Evolutionary conservation across 2,113 vertebrate genomes (phyloP), one percentile per base, ranked within the genome.

Genomic region (Vombatus ursinus): DNA sequence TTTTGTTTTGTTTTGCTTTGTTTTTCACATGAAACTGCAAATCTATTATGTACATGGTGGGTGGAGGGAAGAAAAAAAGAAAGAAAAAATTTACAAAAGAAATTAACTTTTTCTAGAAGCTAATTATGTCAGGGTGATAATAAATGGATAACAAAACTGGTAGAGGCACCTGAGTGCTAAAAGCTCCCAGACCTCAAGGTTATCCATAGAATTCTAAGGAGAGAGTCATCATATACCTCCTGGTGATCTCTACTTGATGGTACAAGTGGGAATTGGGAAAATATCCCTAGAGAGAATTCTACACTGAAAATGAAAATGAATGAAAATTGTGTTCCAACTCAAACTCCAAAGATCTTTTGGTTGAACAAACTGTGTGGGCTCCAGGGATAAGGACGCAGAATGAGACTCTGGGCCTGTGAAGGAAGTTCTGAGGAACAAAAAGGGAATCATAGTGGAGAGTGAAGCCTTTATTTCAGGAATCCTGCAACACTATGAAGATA

Each of bases 401-500:
- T 95, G 6, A 92, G 50, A 16, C 47, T 50, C 9, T 26, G 52
- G 92, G 90, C 89, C 91, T 50, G 24, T 31, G 24, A 37, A 91
- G 52, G 37, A 90, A 90, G 53, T 92, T 19, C 48, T 95, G 23
- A 51, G 93, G 48, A 90, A 25, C 49, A 92, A 93, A 93, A 92
- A 37, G 94, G 53, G 93, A n/a, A 26, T 89, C 49, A 95, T 23
- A 96, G 91, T 94, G 26, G 95, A 26, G 4, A 54, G 26, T 94
- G 16, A n/a, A 96, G 48, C 23, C 97, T 92, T 96, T 92, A 77
- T 53, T 96, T 95, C 0, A 19, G 90, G 12, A n/a, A 44, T 53
- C 52, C 52, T 92, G 44, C 52, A 93, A 31, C 49, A 91, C 26
- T 84, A 92, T 26, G 16, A 26, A 92, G 50, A 96, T n/a, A 44